Base-by-base conservation (phyloP, 2,113 vertebrate species). In the Artemisiospiza belli region DNA sequence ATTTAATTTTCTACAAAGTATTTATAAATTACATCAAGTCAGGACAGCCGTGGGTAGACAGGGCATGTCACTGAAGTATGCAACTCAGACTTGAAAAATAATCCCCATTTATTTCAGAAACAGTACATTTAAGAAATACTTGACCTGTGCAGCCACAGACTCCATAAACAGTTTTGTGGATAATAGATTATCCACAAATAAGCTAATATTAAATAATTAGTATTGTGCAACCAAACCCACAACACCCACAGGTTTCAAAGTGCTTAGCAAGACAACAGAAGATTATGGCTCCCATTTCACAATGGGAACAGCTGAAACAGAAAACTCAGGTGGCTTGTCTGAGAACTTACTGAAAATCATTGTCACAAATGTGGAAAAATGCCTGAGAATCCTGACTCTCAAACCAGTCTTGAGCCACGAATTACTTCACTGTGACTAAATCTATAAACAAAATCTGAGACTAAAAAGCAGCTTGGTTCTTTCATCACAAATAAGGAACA, bases 51-150 rank as follows among this genome's bases (percentile, higher is more conserved):
- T 35, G 15, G 5, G 9, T 33, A 85, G 78, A 82, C 27, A 79
- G 5, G 9, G 35, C 23, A 87, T 52, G 12, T 72, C 67, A 85
- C 37, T 41, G 47, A 83, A 83, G 33, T 68, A 83, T 63, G 25
- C 16, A 72, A 70, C 17, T 78, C 20, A 66, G 31, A 49, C 33
- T 78, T 87, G 37, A 83, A 89, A 90, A 96, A 94, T 64, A 68
- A 94, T 92, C 61, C 78, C 58, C 72, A 72, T 97, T 95, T 94
- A 90, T 96, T 94, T 90, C 57, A 90, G 82, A 92, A 91, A 90
- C 35, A 80, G 57, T 90, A 94, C 73, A 87, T 66, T 61, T 64
- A 73, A 70, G 28, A 88, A 74, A 72, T 54, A 67, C 8, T 66
- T 83, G 47, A 77, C 35, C 27, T 85, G 59, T 63, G 51, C 2